These are phyloP conservation scores for Chaetodon trifasciatus DNA, from an alignment of 2,797 vertebrate genomes.

Conservation along the genomic window DNA sequence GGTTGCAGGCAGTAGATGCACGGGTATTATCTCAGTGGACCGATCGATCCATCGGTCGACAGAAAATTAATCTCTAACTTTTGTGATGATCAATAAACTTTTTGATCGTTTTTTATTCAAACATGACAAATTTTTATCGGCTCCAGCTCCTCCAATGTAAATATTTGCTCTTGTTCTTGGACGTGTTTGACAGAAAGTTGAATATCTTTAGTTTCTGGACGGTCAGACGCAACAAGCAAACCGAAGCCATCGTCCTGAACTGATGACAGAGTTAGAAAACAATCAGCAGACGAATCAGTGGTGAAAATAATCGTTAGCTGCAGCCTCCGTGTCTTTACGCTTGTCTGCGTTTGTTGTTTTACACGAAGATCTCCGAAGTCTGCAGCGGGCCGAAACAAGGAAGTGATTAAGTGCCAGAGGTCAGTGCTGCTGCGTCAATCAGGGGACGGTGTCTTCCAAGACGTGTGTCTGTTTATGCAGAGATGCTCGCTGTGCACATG, in stretches of 20 bases:
- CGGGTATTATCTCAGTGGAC: not conserved
- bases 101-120: not conserved
- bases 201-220: not conserved
- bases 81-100: not conserved
- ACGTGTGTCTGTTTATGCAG: constrained; percentile 24
- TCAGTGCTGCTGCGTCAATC: not conserved
- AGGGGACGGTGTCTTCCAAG: constrained; percentile 30
- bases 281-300: not conserved
- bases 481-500: not conserved
- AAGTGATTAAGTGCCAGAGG: constrained; percentile 12
- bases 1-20: constrained; percentile 10
- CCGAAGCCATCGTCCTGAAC: not conserved
- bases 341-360: not conserved
- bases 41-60: not conserved
- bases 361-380: not conserved
- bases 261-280: not conserved
- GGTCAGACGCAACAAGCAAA: not conserved
- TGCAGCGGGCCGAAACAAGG: constrained; percentile 12
- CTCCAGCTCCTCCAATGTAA: not conserved
- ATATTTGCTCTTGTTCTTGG: not conserved
- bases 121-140: not conserved
- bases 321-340: not conserved
- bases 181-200: not conserved
- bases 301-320: not conserved
- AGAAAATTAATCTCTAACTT: not conserved